These are phyloP conservation scores for Pica pica DNA, from an alignment of 2,113 vertebrate genomes.

Conservation along the genomic window DNA sequence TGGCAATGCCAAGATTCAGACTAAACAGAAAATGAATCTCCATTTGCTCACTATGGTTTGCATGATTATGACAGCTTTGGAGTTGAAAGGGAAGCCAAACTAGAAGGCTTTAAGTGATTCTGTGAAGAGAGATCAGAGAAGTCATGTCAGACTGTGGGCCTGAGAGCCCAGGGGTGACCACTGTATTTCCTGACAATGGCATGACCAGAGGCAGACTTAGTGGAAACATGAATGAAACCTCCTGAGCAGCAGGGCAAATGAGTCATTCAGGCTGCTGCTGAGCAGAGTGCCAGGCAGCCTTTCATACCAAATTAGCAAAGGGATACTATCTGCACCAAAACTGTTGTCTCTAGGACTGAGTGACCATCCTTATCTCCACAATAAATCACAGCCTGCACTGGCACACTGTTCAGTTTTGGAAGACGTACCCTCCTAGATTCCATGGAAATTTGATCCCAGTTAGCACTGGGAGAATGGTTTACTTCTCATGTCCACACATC, in stretches of 20 bases:
- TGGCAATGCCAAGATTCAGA: neutral
- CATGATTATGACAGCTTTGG: neutral
- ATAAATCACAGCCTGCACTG: neutral
- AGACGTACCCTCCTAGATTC: neutral
- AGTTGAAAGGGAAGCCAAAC: neutral
- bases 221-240: neutral
- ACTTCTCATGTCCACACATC: neutral
- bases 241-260: neutral
- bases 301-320: neutral
- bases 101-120: neutral
- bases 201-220: neutral
- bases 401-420: neutral
- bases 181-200: neutral
- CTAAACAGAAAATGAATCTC: neutral
- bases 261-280: neutral
- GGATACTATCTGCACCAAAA: neutral
- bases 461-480: neutral
- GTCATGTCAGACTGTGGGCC: neutral
- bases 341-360: neutral
- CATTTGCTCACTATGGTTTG: neutral
- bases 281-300: neutral
- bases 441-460: neutral
- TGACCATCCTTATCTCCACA: fast-evolving
- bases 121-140: neutral
- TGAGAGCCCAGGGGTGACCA: neutral